Evolutionary conservation across 2,888 invertebrate species (phyloP).

Genomic region (Stenichneumon culpator): DNA sequence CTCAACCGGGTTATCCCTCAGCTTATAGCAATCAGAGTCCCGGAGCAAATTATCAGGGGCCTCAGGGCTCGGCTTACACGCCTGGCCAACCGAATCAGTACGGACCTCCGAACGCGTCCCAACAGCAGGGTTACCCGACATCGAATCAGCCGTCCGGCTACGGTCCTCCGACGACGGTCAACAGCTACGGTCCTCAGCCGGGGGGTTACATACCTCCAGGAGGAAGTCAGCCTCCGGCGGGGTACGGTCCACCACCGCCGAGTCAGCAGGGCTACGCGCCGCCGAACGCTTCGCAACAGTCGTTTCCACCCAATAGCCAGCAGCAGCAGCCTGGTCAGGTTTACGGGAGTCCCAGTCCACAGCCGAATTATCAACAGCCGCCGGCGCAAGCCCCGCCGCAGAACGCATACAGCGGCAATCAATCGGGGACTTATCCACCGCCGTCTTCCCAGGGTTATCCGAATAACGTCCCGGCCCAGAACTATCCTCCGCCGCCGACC

Average conservation of each 20-base stretch:
- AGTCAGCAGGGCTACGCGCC: slow-evolving; percentile 90
- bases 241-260: slow-evolving; percentile 88
- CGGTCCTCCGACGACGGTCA: slow-evolving; percentile 82
- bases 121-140: slow-evolving; percentile 89
- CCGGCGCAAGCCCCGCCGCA: slow-evolving; percentile 79
- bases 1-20: slow-evolving; percentile 88
- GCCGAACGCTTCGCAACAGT: slow-evolving; percentile 85
- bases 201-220: slow-evolving; percentile 89
- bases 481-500: slow-evolving; percentile 86
- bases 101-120: slow-evolving; percentile 88
- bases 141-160: slow-evolving; percentile 86
- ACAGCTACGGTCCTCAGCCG: slow-evolving; percentile 84
- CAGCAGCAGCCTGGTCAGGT: slow-evolving; percentile 77
- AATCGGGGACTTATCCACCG: slow-evolving; percentile 85
- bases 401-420: slow-evolving; percentile 81
- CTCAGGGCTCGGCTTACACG: slow-evolving; percentile 84
- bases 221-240: slow-evolving; percentile 86
- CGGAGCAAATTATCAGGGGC: slow-evolving; percentile 89
- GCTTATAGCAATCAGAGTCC: slow-evolving; percentile 87
- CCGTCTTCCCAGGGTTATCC: slow-evolving; percentile 86
- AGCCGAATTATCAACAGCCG: slow-evolving; percentile 82
- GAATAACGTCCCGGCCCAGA: slow-evolving; percentile 82
- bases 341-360: slow-evolving; percentile 85
- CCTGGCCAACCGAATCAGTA: slow-evolving; percentile 88
- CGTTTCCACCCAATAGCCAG: slow-evolving; percentile 84